These are phyloP conservation scores for Chrysoperla carnea DNA, from an alignment of 1,140 invertebrate genomes.

Conservation along the genomic window DNA sequence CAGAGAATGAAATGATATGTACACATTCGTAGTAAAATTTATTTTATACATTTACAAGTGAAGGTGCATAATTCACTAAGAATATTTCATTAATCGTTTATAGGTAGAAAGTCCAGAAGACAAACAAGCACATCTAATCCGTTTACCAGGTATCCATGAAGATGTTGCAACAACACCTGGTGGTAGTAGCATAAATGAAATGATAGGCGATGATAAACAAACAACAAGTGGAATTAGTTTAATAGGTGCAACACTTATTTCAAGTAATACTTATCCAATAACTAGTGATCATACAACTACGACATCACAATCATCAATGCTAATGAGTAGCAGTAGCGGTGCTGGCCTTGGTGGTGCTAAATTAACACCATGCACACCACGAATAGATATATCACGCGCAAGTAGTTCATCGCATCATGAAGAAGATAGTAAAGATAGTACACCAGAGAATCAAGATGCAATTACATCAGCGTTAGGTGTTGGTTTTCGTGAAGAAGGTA, in stretches of 20 bases:
- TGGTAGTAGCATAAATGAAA: conserved; percentile 9
- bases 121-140: conserved; percentile 26
- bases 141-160: conserved; percentile 50
- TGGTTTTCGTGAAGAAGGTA: conserved; percentile 59
- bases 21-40: too few species aligned
- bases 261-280: not conserved
- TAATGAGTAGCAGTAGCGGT: conserved; percentile 9
- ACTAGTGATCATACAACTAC: conserved; percentile 1
- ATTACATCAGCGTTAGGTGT: conserved; percentile 21
- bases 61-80: too few species aligned
- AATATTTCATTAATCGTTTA: too few species aligned
- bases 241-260: conserved; percentile 11
- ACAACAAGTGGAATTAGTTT: conserved; percentile 16
- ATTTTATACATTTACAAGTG: too few species aligned
- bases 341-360: conserved; percentile 25
- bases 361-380: conserved; percentile 48
- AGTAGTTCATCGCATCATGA: conserved; percentile 66
- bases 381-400: conserved; percentile 73
- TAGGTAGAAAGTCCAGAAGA: conserved; percentile 40
- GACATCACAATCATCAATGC: conserved; percentile 5
- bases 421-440: conserved; percentile 60
- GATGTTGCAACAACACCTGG: conserved; percentile 30
- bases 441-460: conserved; percentile 43
- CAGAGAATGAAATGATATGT: too few species aligned
- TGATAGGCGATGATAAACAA: conserved; percentile 7